Evolutionary conservation across 2,888 invertebrate species (phyloP), one percentile per base, ranked within the genome.

Genomic region (Eumacrocentrus americanus): DNA sequence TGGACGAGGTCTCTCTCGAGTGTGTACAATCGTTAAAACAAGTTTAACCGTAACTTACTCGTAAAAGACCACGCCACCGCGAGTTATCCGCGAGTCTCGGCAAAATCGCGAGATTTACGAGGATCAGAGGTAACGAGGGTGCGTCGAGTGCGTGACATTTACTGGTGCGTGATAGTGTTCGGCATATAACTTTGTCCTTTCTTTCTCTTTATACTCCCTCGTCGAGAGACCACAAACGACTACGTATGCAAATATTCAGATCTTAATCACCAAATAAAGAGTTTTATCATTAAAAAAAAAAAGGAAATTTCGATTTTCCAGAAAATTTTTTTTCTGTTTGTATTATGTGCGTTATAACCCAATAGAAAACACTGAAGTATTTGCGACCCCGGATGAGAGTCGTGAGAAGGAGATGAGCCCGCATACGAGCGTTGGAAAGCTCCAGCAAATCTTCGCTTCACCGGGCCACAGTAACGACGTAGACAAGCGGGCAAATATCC

Each of bases 1-100:
- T 42, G 42, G n/a, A n/a, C 16, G 18, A 42, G 9, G 9, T 11
- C 22, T 12, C 22, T 42, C 35, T 35, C 35, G 57, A 54, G 55
- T 56, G 29, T 58, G 59, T 54, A 51, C 56, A 63, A 66, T 67
- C 63, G 66, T 69, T 70, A 66, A 70, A 64, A 61, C 62, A 65
- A 67, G 62, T 67, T 69, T 22, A 54, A 40, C 58, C 66, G 66
- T 70, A 70, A 69, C 61, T 66, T 65, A 63, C 58, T 63, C 65
- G 66, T 70, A 70, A 70, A 68, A 68, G 64, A 54, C 20, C 61
- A 61, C 62, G 57, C 57, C 61, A 59, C 58, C 63, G 29, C 62
- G 61, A 62, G 61, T 56, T 54, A 48, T 47, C 46, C 37, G 51
- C 59, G 57, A 44, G 54, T 59, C 65, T 58, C 61, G 56, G 61